Evolutionary conservation across 2,888 invertebrate species (phyloP).

Genomic region (Tribolium freemani): DNA sequence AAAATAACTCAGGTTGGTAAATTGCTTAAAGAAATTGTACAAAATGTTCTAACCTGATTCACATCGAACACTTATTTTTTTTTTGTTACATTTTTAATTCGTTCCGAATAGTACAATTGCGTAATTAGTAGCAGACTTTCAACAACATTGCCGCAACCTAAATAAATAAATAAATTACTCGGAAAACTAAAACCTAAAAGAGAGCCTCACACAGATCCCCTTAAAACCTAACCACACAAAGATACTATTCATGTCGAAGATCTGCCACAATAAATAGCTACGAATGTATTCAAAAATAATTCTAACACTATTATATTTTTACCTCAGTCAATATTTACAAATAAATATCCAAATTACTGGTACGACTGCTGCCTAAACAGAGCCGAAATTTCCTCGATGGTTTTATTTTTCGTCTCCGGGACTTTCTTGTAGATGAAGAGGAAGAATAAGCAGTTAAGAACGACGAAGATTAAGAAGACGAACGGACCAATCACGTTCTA

Average conservation of each 20-base stretch:
- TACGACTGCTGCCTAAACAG: constrained; percentile 82
- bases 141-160: constrained; percentile 4
- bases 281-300: constrained; percentile 29
- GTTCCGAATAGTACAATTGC: constrained; percentile 27
- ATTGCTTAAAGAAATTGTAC: constrained; percentile 33
- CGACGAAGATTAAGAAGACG: constrained; percentile 86
- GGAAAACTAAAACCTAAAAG: constrained; percentile 6
- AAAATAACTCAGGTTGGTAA: constrained; percentile 5
- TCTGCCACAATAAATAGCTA: constrained; percentile 19
- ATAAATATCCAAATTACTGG: constrained; percentile 66
- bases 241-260: constrained; percentile 28
- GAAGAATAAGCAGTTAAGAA: constrained; percentile 78
- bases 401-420: constrained; percentile 91
- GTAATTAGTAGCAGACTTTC: constrained; percentile 20
- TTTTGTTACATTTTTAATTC: constrained; percentile 14
- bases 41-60: constrained; percentile 24
- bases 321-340: constrained; percentile 36
- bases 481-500: constrained; percentile 75
- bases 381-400: constrained; percentile 86
- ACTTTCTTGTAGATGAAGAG: constrained; percentile 88
- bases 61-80: constrained; percentile 25
- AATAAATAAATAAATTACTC: constrained; percentile 31
- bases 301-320: constrained; percentile 1
- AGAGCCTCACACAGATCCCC: constrained; percentile 27
- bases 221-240: constrained; percentile 26